A percentile compares a stretch with the other conserved stretches of the same genome.
These are phyloP conservation scores for Drosophila picticornis DNA, from an alignment of 2,888 invertebrate genomes.

Conservation along the genomic window DNA sequence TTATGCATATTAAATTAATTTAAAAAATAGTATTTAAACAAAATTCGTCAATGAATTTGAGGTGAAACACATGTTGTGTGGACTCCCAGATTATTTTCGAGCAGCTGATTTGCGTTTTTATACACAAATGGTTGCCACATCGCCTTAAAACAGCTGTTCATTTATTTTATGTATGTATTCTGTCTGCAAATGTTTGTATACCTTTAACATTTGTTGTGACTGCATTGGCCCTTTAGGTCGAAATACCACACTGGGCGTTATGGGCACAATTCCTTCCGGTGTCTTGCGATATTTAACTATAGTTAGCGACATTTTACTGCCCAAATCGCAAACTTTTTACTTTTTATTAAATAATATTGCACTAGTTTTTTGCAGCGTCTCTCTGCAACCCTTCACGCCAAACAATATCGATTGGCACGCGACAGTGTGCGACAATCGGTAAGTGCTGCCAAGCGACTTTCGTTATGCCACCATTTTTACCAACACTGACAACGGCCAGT, in stretches of 20 bases:
- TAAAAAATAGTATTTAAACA: constrained; percentile 13
- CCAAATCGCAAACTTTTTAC: constrained; percentile 14
- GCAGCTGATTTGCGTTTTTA: constrained; percentile 36
- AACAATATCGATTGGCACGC: constrained; percentile 24
- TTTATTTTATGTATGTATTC: constrained; percentile 8
- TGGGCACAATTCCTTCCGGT: constrained; percentile 45
- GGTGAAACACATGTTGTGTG: constrained; percentile 1
- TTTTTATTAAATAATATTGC: constrained; percentile 26
- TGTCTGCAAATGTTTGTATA: constrained; percentile 35
- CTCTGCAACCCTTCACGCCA: constrained; percentile 1
- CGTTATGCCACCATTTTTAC: background rate
- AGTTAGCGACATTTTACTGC: constrained; percentile 72
- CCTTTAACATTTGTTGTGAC: constrained; percentile 56
- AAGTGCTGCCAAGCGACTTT: constrained; percentile 13
- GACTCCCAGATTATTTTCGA: constrained; percentile 22
- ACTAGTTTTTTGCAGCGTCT: constrained; percentile 14
- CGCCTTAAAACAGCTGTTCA: constrained; percentile 43
- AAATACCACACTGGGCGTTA: constrained; percentile 45
- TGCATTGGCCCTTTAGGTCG: constrained; percentile 55
- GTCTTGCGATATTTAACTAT: constrained; percentile 75
- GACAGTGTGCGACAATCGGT: constrained; percentile 6
- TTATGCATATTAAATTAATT: constrained; percentile 56
- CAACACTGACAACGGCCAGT: constrained; percentile 37
- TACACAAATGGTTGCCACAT: constrained; percentile 25
- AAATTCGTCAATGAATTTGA: background rate